Conservation (phyloP, 2,113 vertebrate species). For the Labrus mixtus region DNA sequence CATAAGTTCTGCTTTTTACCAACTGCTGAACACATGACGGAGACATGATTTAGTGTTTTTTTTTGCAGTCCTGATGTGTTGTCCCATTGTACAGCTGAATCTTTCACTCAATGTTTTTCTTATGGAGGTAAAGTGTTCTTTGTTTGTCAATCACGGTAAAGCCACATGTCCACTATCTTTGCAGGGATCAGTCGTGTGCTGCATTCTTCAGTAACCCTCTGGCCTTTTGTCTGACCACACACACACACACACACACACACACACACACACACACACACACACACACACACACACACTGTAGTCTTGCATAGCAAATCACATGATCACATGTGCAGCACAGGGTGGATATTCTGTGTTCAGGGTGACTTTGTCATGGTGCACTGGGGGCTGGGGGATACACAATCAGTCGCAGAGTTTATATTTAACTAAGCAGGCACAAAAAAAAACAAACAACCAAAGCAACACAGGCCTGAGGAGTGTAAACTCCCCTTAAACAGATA, state of each 20-base stretch:
- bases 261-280: background rate
- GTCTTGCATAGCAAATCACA: constrained; percentile 59
- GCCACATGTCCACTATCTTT: constrained; percentile 41
- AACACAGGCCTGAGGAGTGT: constrained; percentile 7
- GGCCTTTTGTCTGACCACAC: constrained; percentile 57
- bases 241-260: background rate
- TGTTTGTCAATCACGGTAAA: constrained; percentile 50
- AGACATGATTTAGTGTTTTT: constrained; percentile 1
- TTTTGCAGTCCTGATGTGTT: constrained; percentile 1
- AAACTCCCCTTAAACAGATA: constrained; percentile 43
- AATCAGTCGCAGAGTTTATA: constrained; percentile 70
- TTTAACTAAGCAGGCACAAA: constrained; percentile 63
- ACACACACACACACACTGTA: constrained; percentile 29
- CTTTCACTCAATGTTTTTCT: constrained; percentile 21
- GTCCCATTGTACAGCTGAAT: constrained; percentile 28
- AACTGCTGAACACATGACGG: constrained; percentile 26
- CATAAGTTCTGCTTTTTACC: constrained; percentile 10
- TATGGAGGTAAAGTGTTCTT: constrained; percentile 27
- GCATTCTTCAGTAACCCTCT: constrained; percentile 68
- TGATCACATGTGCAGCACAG: constrained; percentile 62
- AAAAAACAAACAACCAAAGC: constrained; percentile 26
- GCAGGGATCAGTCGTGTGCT: constrained; percentile 59
- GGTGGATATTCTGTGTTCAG: constrained; percentile 61
- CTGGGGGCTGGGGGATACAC: constrained; percentile 42
- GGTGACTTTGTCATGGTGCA: constrained; percentile 71